These are phyloP conservation scores for Aplidium turbinatum DNA, from an alignment of 23 tunicate species.

Conservation along the genomic window DNA sequence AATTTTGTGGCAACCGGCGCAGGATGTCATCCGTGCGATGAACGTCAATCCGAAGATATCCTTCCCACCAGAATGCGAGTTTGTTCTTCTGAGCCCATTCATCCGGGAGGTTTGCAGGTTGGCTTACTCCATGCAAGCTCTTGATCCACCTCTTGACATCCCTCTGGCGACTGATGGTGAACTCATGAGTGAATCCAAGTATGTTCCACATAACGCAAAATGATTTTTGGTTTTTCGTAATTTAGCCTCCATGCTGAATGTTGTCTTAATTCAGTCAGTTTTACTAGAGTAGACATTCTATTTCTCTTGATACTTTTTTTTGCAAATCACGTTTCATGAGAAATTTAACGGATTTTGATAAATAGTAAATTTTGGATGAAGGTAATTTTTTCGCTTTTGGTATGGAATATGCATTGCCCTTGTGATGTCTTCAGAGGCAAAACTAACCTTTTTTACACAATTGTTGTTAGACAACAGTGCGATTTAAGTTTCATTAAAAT, in stretches of 20 bases:
- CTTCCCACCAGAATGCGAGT: conserved; percentile 98
- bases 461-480: neutral
- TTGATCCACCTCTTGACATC: conserved; percentile 91
- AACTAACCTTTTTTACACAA: neutral
- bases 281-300: no score
- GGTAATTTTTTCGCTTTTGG: no score
- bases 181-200: conserved; percentile 65
- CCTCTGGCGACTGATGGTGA: conserved; percentile 94
- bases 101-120: conserved; percentile 92
- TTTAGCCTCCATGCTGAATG: no score
- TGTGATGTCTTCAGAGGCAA: no score
- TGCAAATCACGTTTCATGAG: no score
- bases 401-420: no score
- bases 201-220: no score
- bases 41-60: conserved; percentile 95
- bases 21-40: conserved; percentile 97
- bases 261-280: no score
- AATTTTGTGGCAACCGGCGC: conserved; percentile 20
- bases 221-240: no score
- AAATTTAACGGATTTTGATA: no score
- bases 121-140: conserved; percentile 95
- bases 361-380: no score
- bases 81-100: conserved; percentile 74
- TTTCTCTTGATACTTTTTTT: no score
- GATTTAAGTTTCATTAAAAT: neutral